Base-by-base conservation (phyloP, 1,140 invertebrate species). In the Asbolus verrucosus region DNA sequence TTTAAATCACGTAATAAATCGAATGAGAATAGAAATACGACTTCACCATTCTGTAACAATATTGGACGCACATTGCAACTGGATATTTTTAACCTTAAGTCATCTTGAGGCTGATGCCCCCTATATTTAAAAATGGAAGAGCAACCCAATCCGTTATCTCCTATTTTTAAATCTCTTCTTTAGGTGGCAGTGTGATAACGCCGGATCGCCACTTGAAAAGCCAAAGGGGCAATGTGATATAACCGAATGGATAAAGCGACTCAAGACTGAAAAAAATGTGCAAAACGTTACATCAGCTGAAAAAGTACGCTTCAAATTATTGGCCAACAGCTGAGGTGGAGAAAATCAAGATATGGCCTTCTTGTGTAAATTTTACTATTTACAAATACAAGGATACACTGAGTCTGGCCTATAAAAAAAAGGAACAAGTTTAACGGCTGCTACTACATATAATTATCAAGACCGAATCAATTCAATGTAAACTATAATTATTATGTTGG, bases 51-150 rank as follows among this genome's bases (percentile, higher is more conserved):
- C 60, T 70, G 39, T 59, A 43, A 69, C 61, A 70, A 63, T 65
- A 70, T 70, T 59, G 68, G 60, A 38, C 41, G 18, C 68, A 59
- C 60, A 65, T 65, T 70, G 68, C 60, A 63, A 62, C 38, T 46
- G 30, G 63, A 14, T 70, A 70, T 70, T 70, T 70, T 70, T 70
- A 70, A 70, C 68, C 50, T 15, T 46, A 61, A 68, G 46, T 3
- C 50, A 61, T 68, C 46, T 6, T 18, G 46, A 70, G 68, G 68
- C 68, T 70, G 68, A 70, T 70, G 68, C 68, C 68, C 68, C 33
- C 68, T 43, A 27, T 33, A 60, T 68, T 68, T 68, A 68, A 68
- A 68, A 68, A 68, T 68, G 46, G 46, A 54, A 24, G 46, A 54
- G 46, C 46, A 54, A 54, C 46, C 46, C 46, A 54, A 54, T 54